A percentile compares a stretch with the other conserved stretches of the same genome.
These are phyloP conservation scores for Xestoiulus laeticollis DNA, from an alignment of 2,888 invertebrate species.

Conservation along the genomic window DNA sequence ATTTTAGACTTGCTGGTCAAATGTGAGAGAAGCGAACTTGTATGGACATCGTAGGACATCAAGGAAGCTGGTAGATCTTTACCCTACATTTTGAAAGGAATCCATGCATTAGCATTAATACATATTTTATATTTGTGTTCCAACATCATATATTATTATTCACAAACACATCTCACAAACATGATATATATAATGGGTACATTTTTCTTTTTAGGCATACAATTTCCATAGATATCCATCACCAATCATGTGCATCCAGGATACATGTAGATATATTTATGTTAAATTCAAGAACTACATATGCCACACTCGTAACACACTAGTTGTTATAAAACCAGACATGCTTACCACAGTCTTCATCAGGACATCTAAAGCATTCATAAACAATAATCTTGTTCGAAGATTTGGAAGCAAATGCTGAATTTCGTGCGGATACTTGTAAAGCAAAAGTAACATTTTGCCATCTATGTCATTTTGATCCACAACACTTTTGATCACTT, in stretches of 20 bases:
- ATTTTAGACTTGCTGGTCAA: neutral
- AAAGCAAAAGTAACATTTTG: slow-evolving; percentile 47
- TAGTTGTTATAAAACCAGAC: neutral
- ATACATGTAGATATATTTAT: no score
- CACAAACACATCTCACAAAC: no score
- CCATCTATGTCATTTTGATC: slow-evolving; percentile 53
- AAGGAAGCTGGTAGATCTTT: slow-evolving; percentile 34
- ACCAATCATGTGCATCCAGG: no score
- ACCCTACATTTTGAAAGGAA: neutral
- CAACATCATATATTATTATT: no score
- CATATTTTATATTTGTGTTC: neutral
- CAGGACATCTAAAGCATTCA: slow-evolving; percentile 50
- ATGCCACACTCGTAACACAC: no score
- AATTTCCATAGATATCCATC: no score
- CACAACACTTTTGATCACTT: slow-evolving; percentile 38
- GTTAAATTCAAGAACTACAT: no score
- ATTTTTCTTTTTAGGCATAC: no score
- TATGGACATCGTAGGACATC: slow-evolving; percentile 1
- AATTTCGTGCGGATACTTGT: slow-evolving; percentile 52
- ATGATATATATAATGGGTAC: no score
- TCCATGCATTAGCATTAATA: neutral
- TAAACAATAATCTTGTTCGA: slow-evolving; percentile 48
- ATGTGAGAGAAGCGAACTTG: slow-evolving; percentile 12
- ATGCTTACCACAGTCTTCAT: slow-evolving; percentile 31
- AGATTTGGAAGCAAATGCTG: slow-evolving; percentile 44